Evolutionary conservation across 2,888 invertebrate genomes (phyloP).

Genomic region (Dasypolia templi): DNA sequence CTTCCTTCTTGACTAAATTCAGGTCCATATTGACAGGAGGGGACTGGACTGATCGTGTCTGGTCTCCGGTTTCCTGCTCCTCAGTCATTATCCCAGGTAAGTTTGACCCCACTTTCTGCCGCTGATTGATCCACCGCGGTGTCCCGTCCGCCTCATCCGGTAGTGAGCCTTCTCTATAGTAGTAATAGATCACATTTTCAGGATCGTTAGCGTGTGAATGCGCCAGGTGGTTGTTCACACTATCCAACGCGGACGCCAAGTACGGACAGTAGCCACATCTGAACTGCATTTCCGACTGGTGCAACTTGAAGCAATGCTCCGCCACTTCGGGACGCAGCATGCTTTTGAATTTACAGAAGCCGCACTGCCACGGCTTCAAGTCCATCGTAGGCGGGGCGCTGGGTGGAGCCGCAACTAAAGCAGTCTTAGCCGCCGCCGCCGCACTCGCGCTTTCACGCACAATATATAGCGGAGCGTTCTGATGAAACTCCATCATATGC

Average conservation of each 20-base stretch:
- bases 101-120: slow-evolving; percentile 66
- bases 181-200: slow-evolving; percentile 87
- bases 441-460: slow-evolving; percentile 73
- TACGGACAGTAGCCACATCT: slow-evolving; percentile 93
- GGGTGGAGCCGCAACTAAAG: slow-evolving; percentile 55
- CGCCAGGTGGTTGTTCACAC: slow-evolving; percentile 91
- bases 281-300: slow-evolving; percentile 92
- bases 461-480: slow-evolving; percentile 83
- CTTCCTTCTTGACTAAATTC: slow-evolving; percentile 83
- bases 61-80: slow-evolving; percentile 47
- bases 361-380: slow-evolving; percentile 93
- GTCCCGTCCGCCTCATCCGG: slow-evolving; percentile 78
- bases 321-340: slow-evolving; percentile 91
- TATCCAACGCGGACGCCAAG: slow-evolving; percentile 86
- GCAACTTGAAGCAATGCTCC: slow-evolving; percentile 90
- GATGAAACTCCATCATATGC: slow-evolving; percentile 92
- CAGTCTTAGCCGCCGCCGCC: slow-evolving; percentile 5
- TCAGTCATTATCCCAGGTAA: slow-evolving; percentile 77
- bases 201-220: slow-evolving; percentile 89
- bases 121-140: slow-evolving; percentile 82
- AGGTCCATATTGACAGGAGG: slow-evolving; percentile 72
- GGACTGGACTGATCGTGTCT: slow-evolving; percentile 34
- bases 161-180: slow-evolving; percentile 86
- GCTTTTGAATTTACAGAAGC: slow-evolving; percentile 91
- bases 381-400: slow-evolving; percentile 84